Base-by-base conservation (phyloP, 1,140 invertebrate species). In the Amyelois transitella region DNA sequence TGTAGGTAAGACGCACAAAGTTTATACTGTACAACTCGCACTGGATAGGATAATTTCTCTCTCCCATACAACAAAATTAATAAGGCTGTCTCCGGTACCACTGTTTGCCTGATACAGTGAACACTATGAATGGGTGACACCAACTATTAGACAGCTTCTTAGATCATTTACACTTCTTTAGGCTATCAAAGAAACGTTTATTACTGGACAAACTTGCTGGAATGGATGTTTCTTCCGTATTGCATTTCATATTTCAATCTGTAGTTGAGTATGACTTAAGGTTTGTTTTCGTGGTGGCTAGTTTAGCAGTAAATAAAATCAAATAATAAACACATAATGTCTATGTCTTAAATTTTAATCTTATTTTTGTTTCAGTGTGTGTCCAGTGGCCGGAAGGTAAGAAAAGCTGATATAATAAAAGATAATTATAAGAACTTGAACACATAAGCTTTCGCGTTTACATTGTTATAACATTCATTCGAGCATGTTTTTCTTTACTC, bases 371-470 rank as follows among this genome's bases (percentile, higher is more conserved):
- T 93, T 78, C 93, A 93, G 94, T 96, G 81, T 95, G 94, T 89
- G 94, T 95, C 81, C 94, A 95, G 87, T 96, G 94, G 94, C 94
- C 94, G 70, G 94, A 95, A 92, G 93, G 93, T 94, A 92, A 92
- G 92, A 89, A 43, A 53, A 64, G 32, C 53, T 51, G 21, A 52
- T 51, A 58, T 57, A 64, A 66, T 49, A 55, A 56, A 72, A 63
- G 60, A 68, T 47, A 61, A 69, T 59, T 58, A 61, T 62, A 28
- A 20, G 21, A 4, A 21, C 21, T 48, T 64, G 58, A 68, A 73
- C 72, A 80, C 63, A 59, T 70, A 66, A 73, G 75, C 80, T 83
- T 86, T 56, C 70, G 77, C 77, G 77, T 78, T 77, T 78, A 82
- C 69, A 80, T 83, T 75, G 72, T 74, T 68, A 79, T 81, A 85